A percentile compares a stretch with the other conserved stretches of the same genome.
Conservation (phyloP, 2,113 vertebrate genomes). For the Tursiops truncatus region DNA sequence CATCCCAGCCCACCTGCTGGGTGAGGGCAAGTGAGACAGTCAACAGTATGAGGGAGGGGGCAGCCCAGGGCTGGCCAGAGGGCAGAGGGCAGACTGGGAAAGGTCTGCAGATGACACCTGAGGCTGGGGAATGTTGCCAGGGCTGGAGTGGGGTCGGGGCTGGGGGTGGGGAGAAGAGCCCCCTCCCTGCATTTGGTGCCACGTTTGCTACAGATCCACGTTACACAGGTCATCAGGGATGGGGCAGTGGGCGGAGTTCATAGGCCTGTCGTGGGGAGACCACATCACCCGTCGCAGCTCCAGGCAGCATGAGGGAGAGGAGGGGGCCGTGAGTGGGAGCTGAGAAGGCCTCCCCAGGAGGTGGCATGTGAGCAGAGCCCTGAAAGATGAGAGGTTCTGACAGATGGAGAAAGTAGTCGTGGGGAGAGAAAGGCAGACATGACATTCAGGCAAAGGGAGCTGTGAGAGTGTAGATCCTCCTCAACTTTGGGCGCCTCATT, state of each 20-base stretch:
- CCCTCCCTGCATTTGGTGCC: background rate
- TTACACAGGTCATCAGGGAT: background rate
- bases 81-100: background rate
- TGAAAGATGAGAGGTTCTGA: background rate
- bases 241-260: background rate
- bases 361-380: background rate
- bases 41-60: background rate
- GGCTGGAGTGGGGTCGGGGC: background rate
- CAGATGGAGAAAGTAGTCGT: background rate
- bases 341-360: background rate
- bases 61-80: background rate
- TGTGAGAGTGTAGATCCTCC: background rate
- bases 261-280: background rate
- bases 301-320: too few species aligned
- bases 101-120: background rate
- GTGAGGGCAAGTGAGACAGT: slow-evolving; percentile 79
- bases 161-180: background rate
- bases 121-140: background rate
- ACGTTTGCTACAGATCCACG: background rate
- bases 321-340: background rate
- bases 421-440: background rate
- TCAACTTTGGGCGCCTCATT: background rate
- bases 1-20: slow-evolving; percentile 96
- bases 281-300: background rate
- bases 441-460: background rate